Percentiles rank a stretch among this genome's conserved stretches.
Conservation (phyloP, 2,113 vertebrate species). For the Gyps fulvus region DNA sequence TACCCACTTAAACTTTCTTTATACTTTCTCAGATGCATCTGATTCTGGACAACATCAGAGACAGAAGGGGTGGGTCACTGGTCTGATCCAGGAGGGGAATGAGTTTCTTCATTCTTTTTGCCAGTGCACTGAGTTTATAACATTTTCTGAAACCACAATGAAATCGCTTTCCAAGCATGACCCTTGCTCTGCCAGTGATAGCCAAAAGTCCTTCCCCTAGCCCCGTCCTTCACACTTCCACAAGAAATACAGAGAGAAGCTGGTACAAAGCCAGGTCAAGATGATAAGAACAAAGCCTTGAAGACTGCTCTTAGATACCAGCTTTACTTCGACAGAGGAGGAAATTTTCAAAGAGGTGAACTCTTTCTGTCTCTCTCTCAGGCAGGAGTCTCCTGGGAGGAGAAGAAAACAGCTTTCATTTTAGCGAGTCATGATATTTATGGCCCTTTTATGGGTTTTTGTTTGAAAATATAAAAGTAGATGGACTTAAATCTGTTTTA, state of each 20-base stretch:
- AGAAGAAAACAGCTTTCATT: slow-evolving; percentile 72
- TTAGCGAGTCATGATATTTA: slow-evolving; percentile 71
- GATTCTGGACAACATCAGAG: slow-evolving; percentile 45
- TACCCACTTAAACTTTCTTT: slow-evolving; percentile 46
- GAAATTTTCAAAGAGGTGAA: slow-evolving; percentile 71
- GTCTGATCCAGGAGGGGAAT: slow-evolving; percentile 30
- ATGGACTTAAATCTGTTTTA: slow-evolving; percentile 64
- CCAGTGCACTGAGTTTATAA: not conserved
- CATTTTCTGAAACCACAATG: slow-evolving; percentile 30
- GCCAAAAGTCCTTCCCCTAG: slow-evolving; percentile 53
- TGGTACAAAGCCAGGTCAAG: slow-evolving; percentile 61
- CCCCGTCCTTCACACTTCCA: slow-evolving; percentile 56
- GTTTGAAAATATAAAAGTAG: slow-evolving; percentile 72
- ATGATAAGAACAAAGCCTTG: slow-evolving; percentile 65
- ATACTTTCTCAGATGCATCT: slow-evolving; percentile 27
- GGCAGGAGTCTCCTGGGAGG: slow-evolving; percentile 62
- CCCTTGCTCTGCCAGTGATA: slow-evolving; percentile 51
- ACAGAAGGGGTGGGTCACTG: slow-evolving; percentile 4
- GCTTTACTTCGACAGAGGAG: slow-evolving; percentile 61
- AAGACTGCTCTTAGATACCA: slow-evolving; percentile 62
- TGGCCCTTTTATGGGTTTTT: slow-evolving; percentile 67
- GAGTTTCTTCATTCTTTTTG: slow-evolving; percentile 34
- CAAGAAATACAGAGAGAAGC: slow-evolving; percentile 33
- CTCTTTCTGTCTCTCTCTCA: slow-evolving; percentile 60
- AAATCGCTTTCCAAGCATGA: slow-evolving; percentile 24